Base-by-base conservation (phyloP, 2,888 invertebrate genomes). In the Leptodirus hochenwartii region DNA sequence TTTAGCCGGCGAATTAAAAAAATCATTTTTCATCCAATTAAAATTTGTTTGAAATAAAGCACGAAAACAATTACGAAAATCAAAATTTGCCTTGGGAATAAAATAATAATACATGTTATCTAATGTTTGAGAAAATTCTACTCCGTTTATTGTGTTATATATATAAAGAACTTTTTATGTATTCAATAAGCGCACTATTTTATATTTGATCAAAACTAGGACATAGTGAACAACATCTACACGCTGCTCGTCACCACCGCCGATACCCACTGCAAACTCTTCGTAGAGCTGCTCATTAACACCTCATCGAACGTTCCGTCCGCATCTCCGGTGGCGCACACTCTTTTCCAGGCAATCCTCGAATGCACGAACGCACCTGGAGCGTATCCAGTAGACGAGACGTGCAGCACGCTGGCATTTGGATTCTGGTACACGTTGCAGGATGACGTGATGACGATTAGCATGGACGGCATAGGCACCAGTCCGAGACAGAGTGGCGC, bases 361-460 rank as follows among this genome's bases (percentile, higher is more conserved):
- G 68, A 73, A 32, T 85, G 85, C 45, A 80, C 84, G 24, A 74
- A 75, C 36, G 69, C 75, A 37, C 70, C 76, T 5, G 90, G 90
- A 0, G 68, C 77, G 39, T 91, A 82, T 58, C 90, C 90, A 0
- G 64, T 78, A 3, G 82, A 91, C 46, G 93, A 91, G 56, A 76
- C 72, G 0, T 71, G 80, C 36, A 90, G 88, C 47, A 79, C 75
- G 34, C 65, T 87, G 38, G 70, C 85, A 0, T 77, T 90, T 56
- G 79, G 81, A 3, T 85, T 90, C 53, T 91, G 91, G 91, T 91
- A 84, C 50, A 73, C 79, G 32, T 55, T 91, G 30, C 90, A 91
- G 64, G 82, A 80, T n/a, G n/a, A n/a, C n/a, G n/a, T n/a, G n/a
- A n/a, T 46, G 52, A 47, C 35, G 34, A 48, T 2, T 13, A 14